Conservation (phyloP, 1,140 invertebrate genomes). For the Ctenoplectra terminalis region DNA sequence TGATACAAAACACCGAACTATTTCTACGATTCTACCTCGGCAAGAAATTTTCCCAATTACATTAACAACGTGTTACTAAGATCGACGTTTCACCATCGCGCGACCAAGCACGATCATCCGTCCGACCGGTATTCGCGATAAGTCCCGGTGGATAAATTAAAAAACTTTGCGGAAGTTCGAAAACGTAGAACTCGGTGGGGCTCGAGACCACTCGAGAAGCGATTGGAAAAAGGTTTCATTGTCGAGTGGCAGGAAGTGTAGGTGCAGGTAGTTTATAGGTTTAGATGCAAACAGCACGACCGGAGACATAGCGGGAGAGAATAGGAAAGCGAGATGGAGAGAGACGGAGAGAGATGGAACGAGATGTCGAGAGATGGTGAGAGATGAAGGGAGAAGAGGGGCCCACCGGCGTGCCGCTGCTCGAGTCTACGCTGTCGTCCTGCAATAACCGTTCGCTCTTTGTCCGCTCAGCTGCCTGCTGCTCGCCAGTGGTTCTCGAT, state of each 20-base stretch:
- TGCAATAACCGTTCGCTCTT: constrained; percentile 81
- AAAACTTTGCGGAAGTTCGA: constrained; percentile 38
- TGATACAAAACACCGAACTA: too few species aligned
- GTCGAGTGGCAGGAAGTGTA: constrained; percentile 49
- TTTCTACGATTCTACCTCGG: not conserved
- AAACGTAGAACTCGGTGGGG: not conserved
- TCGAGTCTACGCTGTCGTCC: constrained; percentile 72
- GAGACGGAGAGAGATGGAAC: constrained; percentile 5
- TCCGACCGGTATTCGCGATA: not conserved
- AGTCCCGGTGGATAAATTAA: constrained; percentile 25
- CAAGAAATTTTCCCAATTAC: not conserved
- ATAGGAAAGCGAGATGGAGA: not conserved
- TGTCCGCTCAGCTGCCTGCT: constrained; percentile 81
- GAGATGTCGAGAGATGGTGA: constrained; percentile 18
- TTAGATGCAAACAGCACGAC: constrained; percentile 55
- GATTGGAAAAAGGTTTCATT: constrained; percentile 57
- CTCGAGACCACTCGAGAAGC: constrained; percentile 38
- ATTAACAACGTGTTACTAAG: not conserved
- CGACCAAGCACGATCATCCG: not conserved
- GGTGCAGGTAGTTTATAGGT: constrained; percentile 60
- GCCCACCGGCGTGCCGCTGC: constrained; percentile 61
- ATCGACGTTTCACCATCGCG: constrained; percentile 2
- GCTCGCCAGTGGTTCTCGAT: constrained; percentile 76
- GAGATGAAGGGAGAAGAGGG: constrained; percentile 58
- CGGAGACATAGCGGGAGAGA: not conserved